Evolutionary conservation across 2,888 invertebrate species (phyloP).

Genomic region (Keiferia lycopersicella): DNA sequence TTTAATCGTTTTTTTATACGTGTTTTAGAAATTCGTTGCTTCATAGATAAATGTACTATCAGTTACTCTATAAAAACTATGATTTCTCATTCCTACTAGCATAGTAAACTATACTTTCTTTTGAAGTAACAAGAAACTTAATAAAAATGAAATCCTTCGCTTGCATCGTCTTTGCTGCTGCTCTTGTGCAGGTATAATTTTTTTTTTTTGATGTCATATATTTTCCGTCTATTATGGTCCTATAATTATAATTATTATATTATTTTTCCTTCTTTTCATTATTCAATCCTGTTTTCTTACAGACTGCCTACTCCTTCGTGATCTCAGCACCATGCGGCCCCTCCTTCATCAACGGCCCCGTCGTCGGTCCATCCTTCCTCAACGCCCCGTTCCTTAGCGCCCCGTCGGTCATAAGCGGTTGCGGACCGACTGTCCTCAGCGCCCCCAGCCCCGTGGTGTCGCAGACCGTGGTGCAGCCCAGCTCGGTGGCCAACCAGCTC

Average conservation of each 20-base stretch:
- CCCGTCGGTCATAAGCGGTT: slow-evolving; percentile 16
- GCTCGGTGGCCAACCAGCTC: slow-evolving; percentile 51
- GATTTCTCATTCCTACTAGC: neutral
- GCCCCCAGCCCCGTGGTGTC: slow-evolving; percentile 39
- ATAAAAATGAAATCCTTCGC: slow-evolving; percentile 51
- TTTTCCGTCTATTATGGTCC: neutral
- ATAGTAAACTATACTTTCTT: neutral
- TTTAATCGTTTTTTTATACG: neutral
- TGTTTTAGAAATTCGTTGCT: neutral
- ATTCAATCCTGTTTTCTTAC: slow-evolving; percentile 32
- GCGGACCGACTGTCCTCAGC: slow-evolving; percentile 24
- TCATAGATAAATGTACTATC: neutral
- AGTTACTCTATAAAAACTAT: neutral
- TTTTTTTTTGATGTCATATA: neutral
- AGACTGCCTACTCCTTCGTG: slow-evolving; percentile 48
- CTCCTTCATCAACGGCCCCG: slow-evolving; percentile 22
- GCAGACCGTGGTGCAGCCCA: slow-evolving; percentile 34
- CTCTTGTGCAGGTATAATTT: slow-evolving; percentile 50
- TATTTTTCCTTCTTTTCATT: too few species aligned
- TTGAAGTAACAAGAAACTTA: neutral
- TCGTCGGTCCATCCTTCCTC: neutral
- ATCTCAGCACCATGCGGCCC: slow-evolving; percentile 19
- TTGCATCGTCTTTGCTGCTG: slow-evolving; percentile 41
- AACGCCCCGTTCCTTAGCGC: slow-evolving; percentile 16
- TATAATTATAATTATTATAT: neutral